Evolutionary conservation across 2,113 vertebrate species (phyloP), one percentile per base, ranked within the genome.

Genomic region (Daubentonia madagascariensis): DNA sequence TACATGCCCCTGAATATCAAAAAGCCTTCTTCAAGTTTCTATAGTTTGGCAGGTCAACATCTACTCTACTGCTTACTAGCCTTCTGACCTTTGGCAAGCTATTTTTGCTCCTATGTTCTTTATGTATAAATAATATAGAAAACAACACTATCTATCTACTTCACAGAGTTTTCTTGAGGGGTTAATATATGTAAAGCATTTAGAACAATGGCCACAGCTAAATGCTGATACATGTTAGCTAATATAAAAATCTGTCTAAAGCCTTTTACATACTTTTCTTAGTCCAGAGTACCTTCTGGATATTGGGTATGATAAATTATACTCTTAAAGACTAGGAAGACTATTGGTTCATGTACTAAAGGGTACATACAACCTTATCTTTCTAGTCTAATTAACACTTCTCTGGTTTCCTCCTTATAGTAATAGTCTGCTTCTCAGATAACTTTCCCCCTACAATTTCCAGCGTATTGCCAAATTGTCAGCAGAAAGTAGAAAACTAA

Each of bases 271-370:
- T 13, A 87, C 45, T 83, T 72, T 63, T 80, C 72, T 92, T 80
- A n/a, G 37, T 80, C 50, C 91, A 92, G 48, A 79, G 28, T 68
- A 91, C 57, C 70, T 76, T 95, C 35, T 90, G 18, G 30, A 30
- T 72, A 78, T 5, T 75, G 50, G 52, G 9, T 76, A 94, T 45
- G n/a, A 32, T 73, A 92, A 94, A 94, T 86, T 43, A 88, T 88
- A 95, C 67, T 80, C 45, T 84, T 83, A 73, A 94, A 89, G 73
- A 96, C 32, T 48, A 94, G 18, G 30, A 91, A 94, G n/a, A 95
- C 50, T 23, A 68, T 0, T 73, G 67, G 30, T 79, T 95, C 61
- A 76, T 5, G 87, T 54, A 52, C 18, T 54, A 30, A 85, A 95
- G 45, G 6, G 32, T 91, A 89, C 52, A 54, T 68, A 83, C 32